These are phyloP conservation scores for Sebastes kiyomatsui DNA, from an alignment of 2,797 vertebrate genomes.

Conservation along the genomic window DNA sequence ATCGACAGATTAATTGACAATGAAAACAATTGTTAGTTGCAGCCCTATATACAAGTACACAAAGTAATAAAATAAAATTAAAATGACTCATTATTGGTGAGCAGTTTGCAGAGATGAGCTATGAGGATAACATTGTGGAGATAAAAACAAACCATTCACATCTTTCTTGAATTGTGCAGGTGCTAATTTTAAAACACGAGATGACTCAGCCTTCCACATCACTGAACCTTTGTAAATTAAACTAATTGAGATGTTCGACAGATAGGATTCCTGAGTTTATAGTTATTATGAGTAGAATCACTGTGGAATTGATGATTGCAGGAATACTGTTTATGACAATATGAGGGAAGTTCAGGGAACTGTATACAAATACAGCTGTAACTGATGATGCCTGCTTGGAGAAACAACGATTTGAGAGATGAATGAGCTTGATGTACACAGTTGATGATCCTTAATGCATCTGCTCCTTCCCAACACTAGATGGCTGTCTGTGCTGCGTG, in stretches of 20 bases:
- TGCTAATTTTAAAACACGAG: background rate
- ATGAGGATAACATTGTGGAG: background rate
- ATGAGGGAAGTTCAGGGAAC: background rate
- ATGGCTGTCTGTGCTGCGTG: slow-evolving; percentile 82
- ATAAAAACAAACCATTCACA: background rate
- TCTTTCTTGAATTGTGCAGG: background rate
- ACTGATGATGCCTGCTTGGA: background rate
- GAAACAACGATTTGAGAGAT: background rate
- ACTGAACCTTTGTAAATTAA: background rate
- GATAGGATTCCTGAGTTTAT: background rate
- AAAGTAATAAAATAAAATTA: background rate
- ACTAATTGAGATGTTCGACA: background rate
- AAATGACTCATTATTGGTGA: background rate
- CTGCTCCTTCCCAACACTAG: slow-evolving; percentile 76
- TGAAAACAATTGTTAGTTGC: too few relatives aligned
- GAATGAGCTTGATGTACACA: background rate
- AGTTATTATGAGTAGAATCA: rapidly evolving
- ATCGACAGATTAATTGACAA: too few relatives aligned
- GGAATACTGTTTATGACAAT: background rate
- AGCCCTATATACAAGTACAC: background rate
- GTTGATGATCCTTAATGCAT: background rate
- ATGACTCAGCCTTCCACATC: background rate
- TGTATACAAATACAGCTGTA: too few relatives aligned
- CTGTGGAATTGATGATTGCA: background rate
- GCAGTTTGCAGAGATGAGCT: background rate